A percentile compares a stretch with the other conserved stretches of the same genome.
Conservation (phyloP, 2,113 vertebrate species). For the Gymnobelideus leadbeateri region DNA sequence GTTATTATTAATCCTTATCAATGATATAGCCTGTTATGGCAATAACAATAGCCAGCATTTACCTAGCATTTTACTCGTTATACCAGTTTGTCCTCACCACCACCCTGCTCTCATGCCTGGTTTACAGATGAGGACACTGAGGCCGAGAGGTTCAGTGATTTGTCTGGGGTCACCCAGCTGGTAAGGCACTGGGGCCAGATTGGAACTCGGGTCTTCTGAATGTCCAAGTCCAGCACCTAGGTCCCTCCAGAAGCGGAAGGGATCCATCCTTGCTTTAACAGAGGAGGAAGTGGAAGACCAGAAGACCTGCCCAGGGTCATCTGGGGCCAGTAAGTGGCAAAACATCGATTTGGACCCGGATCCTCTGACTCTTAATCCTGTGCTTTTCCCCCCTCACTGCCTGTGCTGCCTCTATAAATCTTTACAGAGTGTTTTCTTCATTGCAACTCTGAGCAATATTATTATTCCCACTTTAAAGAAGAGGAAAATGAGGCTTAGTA, state of each 20-base stretch:
- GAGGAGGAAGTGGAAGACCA: background rate
- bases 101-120: background rate
- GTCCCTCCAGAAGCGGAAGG: background rate
- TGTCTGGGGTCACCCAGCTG: background rate
- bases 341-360: background rate
- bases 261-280: background rate
- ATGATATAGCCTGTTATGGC: background rate
- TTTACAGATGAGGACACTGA: background rate
- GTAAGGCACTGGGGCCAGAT: background rate
- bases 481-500: background rate
- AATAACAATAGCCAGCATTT: background rate
- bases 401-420: background rate
- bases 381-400: background rate
- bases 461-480: constrained; percentile 3
- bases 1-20: background rate
- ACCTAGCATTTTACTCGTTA: background rate
- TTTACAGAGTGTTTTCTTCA: background rate
- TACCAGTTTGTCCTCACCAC: background rate
- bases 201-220: background rate
- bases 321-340: background rate
- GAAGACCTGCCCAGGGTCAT: background rate
- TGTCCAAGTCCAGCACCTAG: background rate
- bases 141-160: background rate
- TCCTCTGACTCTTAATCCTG: background rate
- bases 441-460: background rate